A percentile compares a stretch with the other conserved stretches of the same genome.
These are phyloP conservation scores for Calliphora vicina DNA, from an alignment of 1,140 invertebrate genomes.

Conservation along the genomic window DNA sequence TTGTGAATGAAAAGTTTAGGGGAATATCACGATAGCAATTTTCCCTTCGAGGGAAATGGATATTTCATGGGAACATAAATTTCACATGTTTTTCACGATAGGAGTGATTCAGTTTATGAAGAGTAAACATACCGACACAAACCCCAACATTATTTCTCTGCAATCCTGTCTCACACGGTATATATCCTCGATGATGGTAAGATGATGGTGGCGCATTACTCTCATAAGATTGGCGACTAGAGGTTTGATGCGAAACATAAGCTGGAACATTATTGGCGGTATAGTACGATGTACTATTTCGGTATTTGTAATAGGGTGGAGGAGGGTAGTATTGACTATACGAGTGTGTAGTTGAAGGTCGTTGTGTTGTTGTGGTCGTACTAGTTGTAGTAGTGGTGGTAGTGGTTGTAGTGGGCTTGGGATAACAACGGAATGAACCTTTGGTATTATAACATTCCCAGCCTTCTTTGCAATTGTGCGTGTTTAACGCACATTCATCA, in stretches of 20 bases:
- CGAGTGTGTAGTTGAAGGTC: not conserved
- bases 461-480: constrained; percentile 81
- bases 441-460: constrained; percentile 85
- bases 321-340: not conserved
- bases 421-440: constrained; percentile 59
- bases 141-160: constrained; percentile 53
- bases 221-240: constrained; percentile 22
- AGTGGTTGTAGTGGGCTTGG: constrained; percentile 44
- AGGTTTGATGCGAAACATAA: constrained; percentile 23
- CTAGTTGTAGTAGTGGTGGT: constrained; percentile 47
- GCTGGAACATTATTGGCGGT: not conserved
- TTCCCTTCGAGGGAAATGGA: too few relatives aligned
- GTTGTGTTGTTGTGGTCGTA: constrained; percentile 41
- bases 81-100: not conserved
- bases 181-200: not conserved
- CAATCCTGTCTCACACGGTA: constrained; percentile 51
- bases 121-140: constrained; percentile 54
- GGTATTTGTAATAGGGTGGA: constrained; percentile 1
- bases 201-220: constrained; percentile 34
- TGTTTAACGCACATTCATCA: constrained; percentile 86
- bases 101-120: too few relatives aligned
- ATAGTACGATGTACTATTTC: constrained; percentile 19
- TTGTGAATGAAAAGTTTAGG: too few relatives aligned
- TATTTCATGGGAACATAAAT: too few relatives aligned
- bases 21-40: too few relatives aligned